A percentile compares a stretch with the other conserved stretches of the same genome.
phyloP scores from a whole-genome alignment of 2,797 vertebrate genomes.

The Columba guinea region DNA sequence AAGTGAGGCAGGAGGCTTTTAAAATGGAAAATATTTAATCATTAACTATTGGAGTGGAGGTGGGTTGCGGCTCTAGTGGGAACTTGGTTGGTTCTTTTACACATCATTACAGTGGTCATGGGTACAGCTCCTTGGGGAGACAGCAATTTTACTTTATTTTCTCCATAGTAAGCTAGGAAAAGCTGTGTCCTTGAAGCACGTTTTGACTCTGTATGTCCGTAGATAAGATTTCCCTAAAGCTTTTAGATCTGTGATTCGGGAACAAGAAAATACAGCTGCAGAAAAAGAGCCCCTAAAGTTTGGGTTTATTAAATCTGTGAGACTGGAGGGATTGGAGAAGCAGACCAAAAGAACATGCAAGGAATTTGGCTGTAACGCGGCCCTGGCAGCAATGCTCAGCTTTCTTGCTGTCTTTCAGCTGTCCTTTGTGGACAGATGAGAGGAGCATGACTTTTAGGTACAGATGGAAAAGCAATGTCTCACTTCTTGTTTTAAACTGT shows the following conservation, averaged over 20 bases:
- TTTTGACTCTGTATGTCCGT: background rate
- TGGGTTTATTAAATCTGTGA: background rate
- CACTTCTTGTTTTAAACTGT: background rate
- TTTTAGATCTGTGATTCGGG: background rate
- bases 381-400: background rate
- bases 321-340: background rate
- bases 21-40: background rate
- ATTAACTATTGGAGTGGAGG: background rate
- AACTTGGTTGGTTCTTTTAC: background rate
- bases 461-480: background rate
- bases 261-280: background rate
- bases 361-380: background rate
- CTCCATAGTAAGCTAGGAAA: background rate
- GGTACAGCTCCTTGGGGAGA: background rate
- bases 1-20: background rate
- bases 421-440: background rate
- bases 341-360: background rate
- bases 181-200: background rate
- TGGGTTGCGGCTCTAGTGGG: background rate
- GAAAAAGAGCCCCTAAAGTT: background rate
- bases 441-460: background rate
- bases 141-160: no score
- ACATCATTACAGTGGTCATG: background rate
- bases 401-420: constrained; percentile 19
- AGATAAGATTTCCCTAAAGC: background rate